A percentile compares a stretch with the other conserved stretches of the same genome.
Conservation (phyloP, 2,888 invertebrate genomes). For the Sinelater perroti region DNA sequence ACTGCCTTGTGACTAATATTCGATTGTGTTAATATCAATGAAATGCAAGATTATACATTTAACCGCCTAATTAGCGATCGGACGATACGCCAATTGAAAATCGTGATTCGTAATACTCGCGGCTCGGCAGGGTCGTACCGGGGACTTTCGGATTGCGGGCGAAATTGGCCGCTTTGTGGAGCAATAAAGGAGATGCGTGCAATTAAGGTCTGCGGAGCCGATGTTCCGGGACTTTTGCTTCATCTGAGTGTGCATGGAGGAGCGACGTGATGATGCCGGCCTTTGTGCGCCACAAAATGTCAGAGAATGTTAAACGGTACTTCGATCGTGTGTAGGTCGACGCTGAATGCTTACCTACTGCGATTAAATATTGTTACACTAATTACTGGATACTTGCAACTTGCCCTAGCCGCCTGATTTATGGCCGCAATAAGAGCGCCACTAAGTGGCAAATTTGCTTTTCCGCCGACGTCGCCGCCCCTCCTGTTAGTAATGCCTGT, state of each 20-base stretch:
- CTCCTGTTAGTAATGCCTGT: not conserved
- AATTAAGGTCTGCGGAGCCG: slow-evolving; percentile 8
- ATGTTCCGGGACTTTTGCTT: not conserved
- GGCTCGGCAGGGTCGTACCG: slow-evolving; percentile 5
- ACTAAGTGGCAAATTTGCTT: slow-evolving; percentile 22
- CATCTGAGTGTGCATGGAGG: not conserved
- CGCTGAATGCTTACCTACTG: slow-evolving; percentile 27
- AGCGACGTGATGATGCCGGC: slow-evolving; percentile 16
- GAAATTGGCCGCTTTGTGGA: slow-evolving; percentile 1
- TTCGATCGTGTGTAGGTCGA: slow-evolving; percentile 27
- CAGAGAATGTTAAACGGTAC: slow-evolving; percentile 24
- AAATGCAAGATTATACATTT: slow-evolving; percentile 21
- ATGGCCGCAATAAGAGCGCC: slow-evolving; percentile 10
- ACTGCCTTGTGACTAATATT: slow-evolving; percentile 16
- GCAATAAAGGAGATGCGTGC: not conserved
- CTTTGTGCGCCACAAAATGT: slow-evolving; percentile 20
- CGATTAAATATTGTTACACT: slow-evolving; percentile 27
- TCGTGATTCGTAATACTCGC: slow-evolving; percentile 18
- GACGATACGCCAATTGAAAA: slow-evolving; percentile 21
- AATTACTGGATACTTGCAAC: slow-evolving; percentile 29
- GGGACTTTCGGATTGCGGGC: not conserved
- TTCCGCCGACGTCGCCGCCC: slow-evolving; percentile 8
- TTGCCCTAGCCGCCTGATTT: slow-evolving; percentile 20
- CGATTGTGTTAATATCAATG: slow-evolving; percentile 21
- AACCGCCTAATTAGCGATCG: slow-evolving; percentile 19